These are phyloP conservation scores for Amblyteles armatorius DNA, from an alignment of 2,888 invertebrate genomes.

Conservation along the genomic window DNA sequence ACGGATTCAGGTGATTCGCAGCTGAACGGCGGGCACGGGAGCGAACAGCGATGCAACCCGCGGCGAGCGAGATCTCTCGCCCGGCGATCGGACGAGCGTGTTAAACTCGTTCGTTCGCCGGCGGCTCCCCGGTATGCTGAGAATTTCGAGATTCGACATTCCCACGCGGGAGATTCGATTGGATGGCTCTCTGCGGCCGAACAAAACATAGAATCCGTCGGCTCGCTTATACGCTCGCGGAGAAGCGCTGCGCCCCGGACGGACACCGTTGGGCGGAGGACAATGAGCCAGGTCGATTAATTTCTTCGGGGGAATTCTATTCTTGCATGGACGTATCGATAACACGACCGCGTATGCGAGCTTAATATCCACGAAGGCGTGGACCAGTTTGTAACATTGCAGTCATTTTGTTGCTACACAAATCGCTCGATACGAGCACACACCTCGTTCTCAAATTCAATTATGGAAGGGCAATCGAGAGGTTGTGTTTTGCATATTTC, in stretches of 20 bases:
- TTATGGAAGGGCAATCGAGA: neutral
- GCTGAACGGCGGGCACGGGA: neutral
- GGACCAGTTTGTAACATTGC: neutral
- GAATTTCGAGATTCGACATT: conserved; percentile 64
- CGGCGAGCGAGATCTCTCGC: conserved; percentile 35
- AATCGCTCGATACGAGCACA: neutral
- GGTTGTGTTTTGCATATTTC: neutral
- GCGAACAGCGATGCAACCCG: conserved; percentile 31
- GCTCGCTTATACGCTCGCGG: neutral
- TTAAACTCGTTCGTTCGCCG: conserved; percentile 50
- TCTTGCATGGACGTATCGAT: neutral
- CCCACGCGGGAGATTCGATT: conserved; percentile 58
- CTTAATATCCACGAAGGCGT: conserved; percentile 4
- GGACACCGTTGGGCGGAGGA: conserved; percentile 6
- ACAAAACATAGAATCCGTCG: conserved; percentile 26
- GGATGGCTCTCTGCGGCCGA: conserved; percentile 3
- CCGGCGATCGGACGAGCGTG: conserved; percentile 14
- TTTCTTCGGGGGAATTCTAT: conserved; percentile 21
- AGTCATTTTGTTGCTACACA: neutral
- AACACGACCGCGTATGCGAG: neutral
- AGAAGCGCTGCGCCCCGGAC: neutral
- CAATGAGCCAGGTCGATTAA: conserved; percentile 16
- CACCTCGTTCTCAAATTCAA: neutral
- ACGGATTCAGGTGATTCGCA: conserved; percentile 35
- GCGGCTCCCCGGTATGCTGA: conserved; percentile 61